Percentiles rank a stretch among this genome's conserved stretches.
phyloP scores from a whole-genome alignment of 2,113 vertebrate species.

The Alouatta palliata region DNA sequence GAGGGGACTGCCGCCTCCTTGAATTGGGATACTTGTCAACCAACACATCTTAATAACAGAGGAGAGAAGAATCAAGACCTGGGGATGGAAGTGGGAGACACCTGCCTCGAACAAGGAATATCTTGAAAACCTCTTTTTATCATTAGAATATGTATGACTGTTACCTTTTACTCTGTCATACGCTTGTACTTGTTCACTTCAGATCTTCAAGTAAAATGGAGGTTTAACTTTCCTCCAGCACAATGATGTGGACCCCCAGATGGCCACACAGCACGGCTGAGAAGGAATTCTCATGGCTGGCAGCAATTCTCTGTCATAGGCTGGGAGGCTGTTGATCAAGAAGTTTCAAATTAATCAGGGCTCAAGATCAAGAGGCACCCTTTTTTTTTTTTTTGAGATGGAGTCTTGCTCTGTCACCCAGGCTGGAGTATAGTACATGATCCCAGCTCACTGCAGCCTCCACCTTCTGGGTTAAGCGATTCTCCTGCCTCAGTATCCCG shows the following conservation, averaged over 20 bases:
- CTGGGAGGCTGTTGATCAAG: too few species aligned
- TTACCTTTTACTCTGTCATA: background rate
- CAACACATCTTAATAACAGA: background rate
- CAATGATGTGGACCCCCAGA: background rate
- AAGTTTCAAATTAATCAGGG: too few species aligned
- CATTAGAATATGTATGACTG: background rate
- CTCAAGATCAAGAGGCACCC: too few species aligned
- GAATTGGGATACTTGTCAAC: background rate
- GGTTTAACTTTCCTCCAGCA: background rate
- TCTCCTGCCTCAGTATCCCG: accelerated
- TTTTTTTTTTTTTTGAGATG: too few species aligned
- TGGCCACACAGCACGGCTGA: background rate
- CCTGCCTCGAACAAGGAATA: background rate
- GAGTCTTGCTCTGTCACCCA: too few species aligned
- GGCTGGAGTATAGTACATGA: too few species aligned
- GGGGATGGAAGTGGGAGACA: background rate
- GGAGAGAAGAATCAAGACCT: background rate
- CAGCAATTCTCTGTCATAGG: too few species aligned
- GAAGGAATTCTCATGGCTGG: background rate
- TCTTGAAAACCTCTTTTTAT: background rate
- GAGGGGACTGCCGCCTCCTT: too few species aligned
- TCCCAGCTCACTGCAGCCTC: too few species aligned
- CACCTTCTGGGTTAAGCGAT: too few species aligned
- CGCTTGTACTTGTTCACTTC: background rate
- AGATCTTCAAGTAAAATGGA: background rate